These are phyloP conservation scores for Pentalonia nigronervosa DNA, from an alignment of 1,140 invertebrate species.

Conservation along the genomic window DNA sequence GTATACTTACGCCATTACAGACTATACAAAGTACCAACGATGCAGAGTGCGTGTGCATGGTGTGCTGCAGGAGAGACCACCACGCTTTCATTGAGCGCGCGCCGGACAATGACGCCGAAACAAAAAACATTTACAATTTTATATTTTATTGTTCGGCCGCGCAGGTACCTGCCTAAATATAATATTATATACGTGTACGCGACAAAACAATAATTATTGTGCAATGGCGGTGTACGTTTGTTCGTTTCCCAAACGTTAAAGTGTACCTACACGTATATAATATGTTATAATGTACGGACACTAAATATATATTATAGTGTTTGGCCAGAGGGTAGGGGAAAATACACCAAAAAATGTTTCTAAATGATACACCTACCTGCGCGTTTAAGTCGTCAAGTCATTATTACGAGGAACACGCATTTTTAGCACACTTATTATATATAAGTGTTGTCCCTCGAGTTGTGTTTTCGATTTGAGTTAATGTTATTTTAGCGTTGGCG, in stretches of 20 bases:
- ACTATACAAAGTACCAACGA: neutral
- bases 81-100: neutral
- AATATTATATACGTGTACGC: neutral
- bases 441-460: neutral
- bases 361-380: neutral
- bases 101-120: neutral
- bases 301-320: neutral
- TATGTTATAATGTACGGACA: too few relatives aligned
- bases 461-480: neutral
- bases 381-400: neutral
- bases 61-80: neutral
- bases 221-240: neutral
- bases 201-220: slow-evolving; percentile 3
- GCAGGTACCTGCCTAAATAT: neutral
- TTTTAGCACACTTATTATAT: neutral
- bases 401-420: neutral
- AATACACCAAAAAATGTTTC: neutral
- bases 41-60: neutral
- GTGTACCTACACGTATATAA: too few relatives aligned
- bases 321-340: neutral
- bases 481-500: neutral
- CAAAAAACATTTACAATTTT: slow-evolving; percentile 14
- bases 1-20: neutral
- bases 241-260: neutral
- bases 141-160: neutral